Evolutionary conservation across 2,113 vertebrate genomes (phyloP), one percentile per base, ranked within the genome.

Genomic region (Eidolon helvum): DNA sequence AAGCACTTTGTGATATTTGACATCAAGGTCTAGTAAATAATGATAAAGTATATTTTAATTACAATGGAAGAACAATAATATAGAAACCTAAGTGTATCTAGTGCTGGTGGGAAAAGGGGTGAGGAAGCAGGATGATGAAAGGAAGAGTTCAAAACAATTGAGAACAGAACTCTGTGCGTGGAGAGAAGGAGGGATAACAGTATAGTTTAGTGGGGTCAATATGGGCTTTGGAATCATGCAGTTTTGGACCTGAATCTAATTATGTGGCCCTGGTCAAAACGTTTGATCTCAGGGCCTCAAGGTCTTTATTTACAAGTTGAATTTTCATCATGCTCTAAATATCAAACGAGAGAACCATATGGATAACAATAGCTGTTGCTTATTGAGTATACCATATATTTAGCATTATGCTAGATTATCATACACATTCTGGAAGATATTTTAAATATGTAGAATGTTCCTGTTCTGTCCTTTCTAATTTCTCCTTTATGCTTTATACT

Each of bases 1-100:
- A 85, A 71, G n/a, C 72, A 63, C 45, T 86, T 33, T 50, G 26
- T 40, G 40, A 35, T 87, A 72, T 85, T 90, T 96, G 77, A 78
- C 48, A 78, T 14, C 19, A 84, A 38, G 33, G 66, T 40, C 59
- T 94, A 77, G 10, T 77, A 86, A 82, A 91, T 86, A 55, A 61
- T 89, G 85, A 21, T 63, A 65, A 77, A 50, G 53, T 40, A 7
- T 9, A 15, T 85, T 71, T 87, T 80, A 50, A 77, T 59, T 26
- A 40, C 33, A 38, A 30, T 43, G 75, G 71, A 33, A 88, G 14
- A 77, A 77, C 0, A 55, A 50, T 9, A 48, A 40, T 26, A 45
- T n/a, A 59, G 69, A 85, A 71, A 77, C 1, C 1, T 19, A 69
- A 61, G 2, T 57, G 7, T 69, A 43, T 38, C 12, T 71, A 16